phyloP scores from a whole-genome alignment of 1,140 invertebrate species.

The Aplysia californica region DNA sequence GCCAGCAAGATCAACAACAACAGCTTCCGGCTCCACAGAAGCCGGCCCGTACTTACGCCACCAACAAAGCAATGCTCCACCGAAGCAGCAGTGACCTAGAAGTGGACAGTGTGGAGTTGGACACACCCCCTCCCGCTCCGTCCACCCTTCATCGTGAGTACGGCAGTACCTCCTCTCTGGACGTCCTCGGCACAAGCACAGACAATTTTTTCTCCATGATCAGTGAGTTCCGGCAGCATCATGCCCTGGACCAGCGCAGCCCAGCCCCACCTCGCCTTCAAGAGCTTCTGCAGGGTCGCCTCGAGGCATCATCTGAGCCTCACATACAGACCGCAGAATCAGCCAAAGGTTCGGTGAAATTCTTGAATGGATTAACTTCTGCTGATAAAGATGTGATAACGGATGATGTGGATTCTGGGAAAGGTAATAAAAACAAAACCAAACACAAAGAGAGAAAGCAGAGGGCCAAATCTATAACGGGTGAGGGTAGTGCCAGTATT shows the following conservation, averaged over 20 bases:
- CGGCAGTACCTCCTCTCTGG: conserved; percentile 77
- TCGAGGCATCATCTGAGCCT: conserved; percentile 12
- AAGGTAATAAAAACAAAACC: conserved; percentile 62
- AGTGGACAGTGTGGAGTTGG: conserved; percentile 71
- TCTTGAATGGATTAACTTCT: conserved; percentile 59
- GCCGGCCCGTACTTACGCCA: conserved; percentile 36
- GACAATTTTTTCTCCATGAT: conserved; percentile 70
- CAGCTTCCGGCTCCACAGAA: conserved; percentile 9
- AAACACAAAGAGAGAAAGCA: conserved; percentile 63
- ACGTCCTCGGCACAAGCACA: conserved; percentile 73
- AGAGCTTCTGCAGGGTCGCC: conserved; percentile 71
- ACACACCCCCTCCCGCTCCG: conserved; percentile 46
- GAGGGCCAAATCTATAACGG: conserved; percentile 62
- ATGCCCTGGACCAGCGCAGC: conserved; percentile 73
- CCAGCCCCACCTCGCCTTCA: conserved; percentile 71
- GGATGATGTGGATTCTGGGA: conserved; percentile 77
- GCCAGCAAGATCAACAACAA: neutral
- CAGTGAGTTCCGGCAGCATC: conserved; percentile 7
- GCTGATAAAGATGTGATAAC: conserved; percentile 55
- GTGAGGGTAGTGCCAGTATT: conserved; percentile 60
- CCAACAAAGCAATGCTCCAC: conserved; percentile 63
- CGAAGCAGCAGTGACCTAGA: conserved; percentile 79
- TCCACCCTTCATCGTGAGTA: conserved; percentile 69
- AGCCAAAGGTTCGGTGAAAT: conserved; percentile 35
- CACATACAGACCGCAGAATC: conserved; percentile 21